These are phyloP conservation scores for Graphium colonna DNA, from an alignment of 2,888 invertebrate species.

Conservation along the genomic window DNA sequence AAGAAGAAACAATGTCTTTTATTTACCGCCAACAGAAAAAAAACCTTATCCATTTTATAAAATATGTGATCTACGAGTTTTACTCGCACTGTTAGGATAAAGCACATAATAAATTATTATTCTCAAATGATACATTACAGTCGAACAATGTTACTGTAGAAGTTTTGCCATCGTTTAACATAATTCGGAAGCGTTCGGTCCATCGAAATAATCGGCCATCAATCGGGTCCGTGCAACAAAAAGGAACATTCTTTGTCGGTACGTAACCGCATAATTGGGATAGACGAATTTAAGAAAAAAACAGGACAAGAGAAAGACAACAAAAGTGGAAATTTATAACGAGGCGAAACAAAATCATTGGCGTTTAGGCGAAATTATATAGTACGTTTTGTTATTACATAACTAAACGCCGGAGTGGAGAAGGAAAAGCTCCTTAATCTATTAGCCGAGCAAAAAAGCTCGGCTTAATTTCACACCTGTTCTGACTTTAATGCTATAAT, in stretches of 20 bases:
- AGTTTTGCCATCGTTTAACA: slow-evolving; percentile 47
- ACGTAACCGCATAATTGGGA: slow-evolving; percentile 63
- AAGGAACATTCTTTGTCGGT: slow-evolving; percentile 59
- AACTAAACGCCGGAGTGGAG: too few relatives aligned
- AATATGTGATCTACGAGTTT: too few relatives aligned
- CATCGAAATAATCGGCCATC: slow-evolving; percentile 73
- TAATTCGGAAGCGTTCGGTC: slow-evolving; percentile 67
- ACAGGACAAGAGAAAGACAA: slow-evolving; percentile 42
- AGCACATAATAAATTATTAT: slow-evolving; percentile 23
- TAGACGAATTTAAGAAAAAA: slow-evolving; percentile 37
- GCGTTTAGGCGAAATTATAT: slow-evolving; percentile 77
- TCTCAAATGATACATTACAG: slow-evolving; percentile 26
- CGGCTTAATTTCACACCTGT: slow-evolving; percentile 78
- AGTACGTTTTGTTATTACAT: slow-evolving; percentile 71
- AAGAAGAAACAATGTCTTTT: too few relatives aligned
- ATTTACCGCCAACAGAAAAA: too few relatives aligned
- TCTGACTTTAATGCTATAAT: slow-evolving; percentile 74
- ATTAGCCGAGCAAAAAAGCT: slow-evolving; percentile 67
- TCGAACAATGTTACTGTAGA: slow-evolving; percentile 43
- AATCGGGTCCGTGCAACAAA: slow-evolving; percentile 60
- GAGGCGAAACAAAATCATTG: slow-evolving; percentile 72
- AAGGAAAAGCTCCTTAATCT: too few relatives aligned
- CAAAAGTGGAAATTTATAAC: slow-evolving; percentile 76
- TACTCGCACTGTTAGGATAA: too few relatives aligned
- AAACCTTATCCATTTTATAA: too few relatives aligned